Percentiles rank a stretch among this genome's conserved stretches.
phyloP scores from a whole-genome alignment of 2,888 invertebrate species.

The Torymus texanus region DNA sequence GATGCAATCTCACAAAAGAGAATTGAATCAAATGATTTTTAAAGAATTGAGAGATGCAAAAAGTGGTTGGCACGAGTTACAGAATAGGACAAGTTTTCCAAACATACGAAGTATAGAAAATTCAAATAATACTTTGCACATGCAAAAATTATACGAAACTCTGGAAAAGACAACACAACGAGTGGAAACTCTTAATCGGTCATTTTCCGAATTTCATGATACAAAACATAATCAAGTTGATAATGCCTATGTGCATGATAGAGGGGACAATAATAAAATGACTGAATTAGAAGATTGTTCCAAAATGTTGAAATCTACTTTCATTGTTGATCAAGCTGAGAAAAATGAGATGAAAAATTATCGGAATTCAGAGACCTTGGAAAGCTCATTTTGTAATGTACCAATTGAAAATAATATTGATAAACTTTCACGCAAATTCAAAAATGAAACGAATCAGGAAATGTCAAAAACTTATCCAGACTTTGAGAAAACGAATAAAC shows the following conservation, averaged over 20 bases:
- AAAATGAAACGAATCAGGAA: too few relatives aligned
- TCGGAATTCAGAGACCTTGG: background rate
- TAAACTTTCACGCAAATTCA: background rate
- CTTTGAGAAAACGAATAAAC: background rate
- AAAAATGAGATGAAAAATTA: background rate
- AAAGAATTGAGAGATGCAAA: constrained; percentile 46
- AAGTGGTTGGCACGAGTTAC: constrained; percentile 43
- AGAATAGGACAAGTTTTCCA: constrained; percentile 6
- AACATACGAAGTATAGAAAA: background rate
- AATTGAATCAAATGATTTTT: constrained; percentile 48
- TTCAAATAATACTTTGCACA: background rate
- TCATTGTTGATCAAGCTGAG: background rate
- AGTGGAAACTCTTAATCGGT: constrained; percentile 34
- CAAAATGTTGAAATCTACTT: background rate
- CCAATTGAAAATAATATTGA: background rate
- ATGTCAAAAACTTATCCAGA: background rate
- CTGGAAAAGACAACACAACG: constrained; percentile 36
- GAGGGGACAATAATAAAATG: constrained; percentile 21
- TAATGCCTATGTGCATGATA: background rate
- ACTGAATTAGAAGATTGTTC: background rate
- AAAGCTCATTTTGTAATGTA: background rate
- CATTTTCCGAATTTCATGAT: constrained; percentile 6
- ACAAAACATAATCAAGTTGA: background rate
- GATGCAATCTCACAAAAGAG: constrained; percentile 44
- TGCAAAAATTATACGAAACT: constrained; percentile 29